Evolutionary conservation across 2,113 vertebrate genomes (phyloP).

Genomic region (Hyaena hyaena): DNA sequence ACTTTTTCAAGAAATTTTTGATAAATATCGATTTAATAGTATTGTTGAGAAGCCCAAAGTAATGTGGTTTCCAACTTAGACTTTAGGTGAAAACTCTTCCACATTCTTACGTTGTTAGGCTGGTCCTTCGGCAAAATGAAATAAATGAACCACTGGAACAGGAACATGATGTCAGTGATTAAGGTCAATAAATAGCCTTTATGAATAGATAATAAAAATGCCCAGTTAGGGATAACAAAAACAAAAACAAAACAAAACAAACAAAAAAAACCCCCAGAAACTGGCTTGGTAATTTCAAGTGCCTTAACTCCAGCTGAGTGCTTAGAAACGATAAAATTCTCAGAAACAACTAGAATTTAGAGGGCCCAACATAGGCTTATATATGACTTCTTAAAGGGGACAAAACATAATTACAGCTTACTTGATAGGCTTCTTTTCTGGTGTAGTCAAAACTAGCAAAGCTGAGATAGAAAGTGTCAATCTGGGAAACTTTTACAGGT

Average conservation of each 20-base stretch:
- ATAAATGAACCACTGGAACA: background rate
- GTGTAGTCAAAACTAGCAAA: conserved; percentile 26
- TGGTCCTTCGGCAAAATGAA: conserved; percentile 52
- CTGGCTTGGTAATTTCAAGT: conserved; percentile 55
- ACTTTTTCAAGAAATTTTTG: background rate
- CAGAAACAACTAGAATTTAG: conserved; percentile 30
- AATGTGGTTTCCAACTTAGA: conserved; percentile 16
- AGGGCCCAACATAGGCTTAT: background rate
- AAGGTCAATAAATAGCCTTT: conserved; percentile 56
- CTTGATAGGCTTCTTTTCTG: background rate
- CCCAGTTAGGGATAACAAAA: background rate
- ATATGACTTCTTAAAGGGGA: background rate
- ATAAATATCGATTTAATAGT: background rate
- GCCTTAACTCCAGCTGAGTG: conserved; percentile 29
- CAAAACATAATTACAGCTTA: conserved; percentile 56
- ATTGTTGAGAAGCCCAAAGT: background rate
- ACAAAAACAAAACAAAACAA: background rate
- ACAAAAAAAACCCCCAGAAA: background rate
- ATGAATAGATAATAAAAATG: conserved; percentile 62
- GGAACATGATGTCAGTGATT: conserved; percentile 20
- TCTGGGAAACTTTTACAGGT: conserved; percentile 54
- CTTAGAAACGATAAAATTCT: conserved; percentile 54
- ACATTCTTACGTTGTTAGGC: background rate
- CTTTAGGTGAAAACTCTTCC: background rate
- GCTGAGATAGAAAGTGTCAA: conserved; percentile 37